Percentiles rank a stretch among this genome's conserved stretches.
Evolutionary conservation across 2,113 vertebrate species (phyloP).

Genomic region (Lophius piscatorius): DNA sequence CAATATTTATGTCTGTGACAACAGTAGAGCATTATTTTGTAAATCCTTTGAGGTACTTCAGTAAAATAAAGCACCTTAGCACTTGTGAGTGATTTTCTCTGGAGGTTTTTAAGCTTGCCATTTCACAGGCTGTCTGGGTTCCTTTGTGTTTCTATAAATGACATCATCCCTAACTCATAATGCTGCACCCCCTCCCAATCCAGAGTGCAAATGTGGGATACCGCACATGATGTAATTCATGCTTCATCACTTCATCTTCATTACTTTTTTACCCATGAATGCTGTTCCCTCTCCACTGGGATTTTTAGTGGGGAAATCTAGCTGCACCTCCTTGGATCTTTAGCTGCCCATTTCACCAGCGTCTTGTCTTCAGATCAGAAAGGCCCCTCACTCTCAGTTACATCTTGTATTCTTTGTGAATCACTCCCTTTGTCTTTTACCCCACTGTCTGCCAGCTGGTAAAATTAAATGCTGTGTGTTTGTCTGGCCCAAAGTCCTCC

Average conservation of each 20-base stretch:
- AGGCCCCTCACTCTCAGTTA: conserved; percentile 30
- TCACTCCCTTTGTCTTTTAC: conserved; percentile 34
- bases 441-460: conserved; percentile 70
- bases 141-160: conserved; percentile 74
- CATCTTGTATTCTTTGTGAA: conserved; percentile 49
- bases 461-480: conserved; percentile 76
- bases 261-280: conserved; percentile 1
- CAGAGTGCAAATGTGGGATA: conserved; percentile 55
- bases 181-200: conserved; percentile 52
- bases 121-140: conserved; percentile 58
- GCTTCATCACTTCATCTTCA: conserved; percentile 35
- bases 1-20: conserved; percentile 58
- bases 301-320: conserved; percentile 19
- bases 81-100: conserved; percentile 68
- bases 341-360: conserved; percentile 20
- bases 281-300: conserved; percentile 1
- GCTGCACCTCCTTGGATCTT: conserved; percentile 18
- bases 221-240: conserved; percentile 58
- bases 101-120: conserved; percentile 38
- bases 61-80: conserved; percentile 86
- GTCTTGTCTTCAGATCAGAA: conserved; percentile 50
- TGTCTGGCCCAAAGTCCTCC: conserved; percentile 76
- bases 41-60: conserved; percentile 69
- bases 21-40: conserved; percentile 71
- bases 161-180: conserved; percentile 72